Evolutionary conservation across 1,140 invertebrate genomes (phyloP).

Genomic region (Procambarus virginalis): DNA sequence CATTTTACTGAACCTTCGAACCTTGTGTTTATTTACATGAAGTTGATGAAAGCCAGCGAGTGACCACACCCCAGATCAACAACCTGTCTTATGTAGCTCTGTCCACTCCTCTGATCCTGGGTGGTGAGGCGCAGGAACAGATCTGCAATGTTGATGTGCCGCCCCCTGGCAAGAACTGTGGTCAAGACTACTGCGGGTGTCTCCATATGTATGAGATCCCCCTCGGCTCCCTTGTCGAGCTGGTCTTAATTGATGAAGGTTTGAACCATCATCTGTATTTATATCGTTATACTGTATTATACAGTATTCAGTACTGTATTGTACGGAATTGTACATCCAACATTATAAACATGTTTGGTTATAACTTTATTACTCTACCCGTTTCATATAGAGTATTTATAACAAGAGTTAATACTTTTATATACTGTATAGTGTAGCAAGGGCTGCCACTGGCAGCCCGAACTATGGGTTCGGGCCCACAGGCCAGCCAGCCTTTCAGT

Average conservation of each 20-base stretch:
- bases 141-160: slow-evolving; percentile 83
- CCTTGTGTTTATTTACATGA: not conserved
- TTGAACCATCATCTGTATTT: not conserved
- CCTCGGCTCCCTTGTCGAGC: slow-evolving; percentile 43
- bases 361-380: too few relatives aligned
- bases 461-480: too few relatives aligned
- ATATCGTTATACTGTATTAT: too few relatives aligned
- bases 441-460: too few relatives aligned
- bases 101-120: slow-evolving; percentile 82
- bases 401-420: too few relatives aligned
- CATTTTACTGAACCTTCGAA: too few relatives aligned
- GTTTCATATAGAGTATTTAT: too few relatives aligned
- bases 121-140: not conserved
- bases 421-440: too few relatives aligned
- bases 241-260: slow-evolving; percentile 66
- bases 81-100: slow-evolving; percentile 86
- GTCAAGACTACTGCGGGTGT: slow-evolving; percentile 60
- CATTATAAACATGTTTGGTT: too few relatives aligned
- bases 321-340: too few relatives aligned
- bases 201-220: slow-evolving; percentile 61
- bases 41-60: slow-evolving; percentile 75
- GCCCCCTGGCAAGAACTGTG: slow-evolving; percentile 74
- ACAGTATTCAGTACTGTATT: too few relatives aligned
- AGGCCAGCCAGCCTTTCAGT: too few relatives aligned
- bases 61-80: slow-evolving; percentile 84